These are phyloP conservation scores for Cyanoliseus patagonus DNA, from an alignment of 2,113 vertebrate species.

Conservation along the genomic window DNA sequence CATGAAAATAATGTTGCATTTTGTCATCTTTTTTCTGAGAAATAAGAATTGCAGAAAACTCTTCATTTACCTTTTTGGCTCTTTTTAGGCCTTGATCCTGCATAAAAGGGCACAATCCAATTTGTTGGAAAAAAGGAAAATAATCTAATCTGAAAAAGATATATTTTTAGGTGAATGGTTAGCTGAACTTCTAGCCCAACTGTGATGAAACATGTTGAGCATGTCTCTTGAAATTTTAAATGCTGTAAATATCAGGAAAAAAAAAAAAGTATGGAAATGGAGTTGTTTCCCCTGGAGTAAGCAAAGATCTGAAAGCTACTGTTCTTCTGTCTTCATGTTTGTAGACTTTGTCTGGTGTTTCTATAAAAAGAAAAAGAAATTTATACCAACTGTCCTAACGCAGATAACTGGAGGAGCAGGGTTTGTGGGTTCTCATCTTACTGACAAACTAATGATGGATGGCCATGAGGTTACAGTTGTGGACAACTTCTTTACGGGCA, in stretches of 20 bases:
- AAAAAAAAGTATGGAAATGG: background rate
- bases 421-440: conserved; percentile 97
- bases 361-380: conserved; percentile 70
- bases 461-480: conserved; percentile 99
- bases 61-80: background rate
- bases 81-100: background rate
- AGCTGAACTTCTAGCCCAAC: background rate
- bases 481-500: conserved; percentile 99
- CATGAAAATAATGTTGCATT: background rate
- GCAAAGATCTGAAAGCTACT: background rate
- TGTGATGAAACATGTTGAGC: background rate
- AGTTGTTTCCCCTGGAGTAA: conserved; percentile 40
- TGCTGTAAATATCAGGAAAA: background rate
- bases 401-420: conserved; percentile 98
- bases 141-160: background rate
- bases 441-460: conserved; percentile 99
- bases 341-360: conserved; percentile 69
- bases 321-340: conserved; percentile 63
- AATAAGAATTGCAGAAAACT: background rate
- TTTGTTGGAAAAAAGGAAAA: background rate
- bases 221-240: background rate
- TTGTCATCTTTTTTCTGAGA: background rate
- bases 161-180: background rate
- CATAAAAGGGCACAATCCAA: conserved; percentile 40
- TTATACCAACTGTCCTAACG: conserved; percentile 61